Evolutionary conservation across 2,113 vertebrate genomes (phyloP).

Genomic region (Gopherus evgoodei): DNA sequence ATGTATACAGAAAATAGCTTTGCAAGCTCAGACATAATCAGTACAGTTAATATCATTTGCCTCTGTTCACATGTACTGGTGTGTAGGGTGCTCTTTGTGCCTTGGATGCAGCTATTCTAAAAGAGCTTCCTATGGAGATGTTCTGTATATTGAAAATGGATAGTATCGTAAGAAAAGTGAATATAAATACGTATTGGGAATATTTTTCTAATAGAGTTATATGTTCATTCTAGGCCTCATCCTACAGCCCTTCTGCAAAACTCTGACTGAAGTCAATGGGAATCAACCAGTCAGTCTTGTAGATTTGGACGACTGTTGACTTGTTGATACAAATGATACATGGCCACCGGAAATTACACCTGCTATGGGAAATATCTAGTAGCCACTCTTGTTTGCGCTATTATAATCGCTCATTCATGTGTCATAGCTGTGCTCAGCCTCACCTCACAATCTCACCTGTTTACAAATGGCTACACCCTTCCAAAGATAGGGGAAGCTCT

Average conservation of each 20-base stretch:
- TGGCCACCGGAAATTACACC: not conserved
- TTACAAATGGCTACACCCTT: not conserved
- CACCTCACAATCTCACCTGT: not conserved
- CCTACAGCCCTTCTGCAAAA: not conserved
- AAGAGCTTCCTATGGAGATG: not conserved
- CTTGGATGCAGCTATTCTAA: not conserved
- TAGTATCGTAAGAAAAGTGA: not conserved
- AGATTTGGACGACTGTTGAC: not conserved
- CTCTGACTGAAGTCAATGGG: not conserved
- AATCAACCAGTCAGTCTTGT: not conserved
- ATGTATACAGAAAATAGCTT: not conserved
- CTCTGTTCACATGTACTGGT: not conserved
- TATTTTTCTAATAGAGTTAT: not conserved
- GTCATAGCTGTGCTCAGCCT: not conserved
- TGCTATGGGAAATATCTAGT: not conserved
- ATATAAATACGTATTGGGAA: not conserved
- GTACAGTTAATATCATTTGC: not conserved
- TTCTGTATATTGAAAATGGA: not conserved
- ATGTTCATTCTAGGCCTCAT: not conserved
- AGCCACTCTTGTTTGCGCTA: fast-evolving
- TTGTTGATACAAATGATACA: not conserved
- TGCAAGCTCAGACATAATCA: not conserved
- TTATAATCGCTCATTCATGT: not conserved
- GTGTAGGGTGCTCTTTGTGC: not conserved
- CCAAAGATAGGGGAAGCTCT: not conserved